Conservation (phyloP, 2,888 invertebrate species). For the Phorcus lineatus region DNA sequence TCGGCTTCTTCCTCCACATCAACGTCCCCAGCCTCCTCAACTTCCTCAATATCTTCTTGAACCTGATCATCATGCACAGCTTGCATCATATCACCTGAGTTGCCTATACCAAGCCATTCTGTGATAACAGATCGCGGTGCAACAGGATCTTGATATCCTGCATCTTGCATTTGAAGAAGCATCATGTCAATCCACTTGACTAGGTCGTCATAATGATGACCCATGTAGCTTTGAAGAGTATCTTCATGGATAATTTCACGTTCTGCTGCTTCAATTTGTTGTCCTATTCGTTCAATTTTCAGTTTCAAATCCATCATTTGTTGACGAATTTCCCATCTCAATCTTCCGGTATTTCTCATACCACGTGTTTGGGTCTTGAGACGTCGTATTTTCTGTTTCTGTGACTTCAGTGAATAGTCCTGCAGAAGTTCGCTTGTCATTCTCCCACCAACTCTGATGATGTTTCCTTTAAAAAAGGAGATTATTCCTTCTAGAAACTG, state of each 20-base stretch:
- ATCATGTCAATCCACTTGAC: constrained; percentile 40
- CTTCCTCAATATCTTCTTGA: constrained; percentile 41
- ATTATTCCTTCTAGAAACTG: constrained; percentile 74
- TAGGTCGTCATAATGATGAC: constrained; percentile 6
- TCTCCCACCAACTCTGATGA: constrained; percentile 70
- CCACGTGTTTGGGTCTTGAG: not conserved
- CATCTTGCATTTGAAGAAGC: constrained; percentile 2
- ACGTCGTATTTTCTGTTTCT: not conserved
- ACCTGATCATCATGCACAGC: constrained; percentile 43
- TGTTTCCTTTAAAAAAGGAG: constrained; percentile 52
- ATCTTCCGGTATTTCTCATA: not conserved
- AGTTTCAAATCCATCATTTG: constrained; percentile 38
- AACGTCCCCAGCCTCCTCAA: constrained; percentile 26
- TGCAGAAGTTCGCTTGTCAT: constrained; percentile 62
- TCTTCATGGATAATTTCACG: constrained; percentile 42
- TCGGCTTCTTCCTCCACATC: constrained; percentile 50
- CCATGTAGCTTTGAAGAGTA: constrained; percentile 29
- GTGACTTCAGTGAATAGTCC: constrained; percentile 33
- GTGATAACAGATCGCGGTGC: constrained; percentile 41
- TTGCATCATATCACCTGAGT: constrained; percentile 29
- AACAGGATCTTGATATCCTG: not conserved
- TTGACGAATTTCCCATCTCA: not conserved
- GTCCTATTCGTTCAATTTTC: not conserved
- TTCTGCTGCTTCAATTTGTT: constrained; percentile 28
- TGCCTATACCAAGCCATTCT: constrained; percentile 31